Conservation (phyloP, 2,888 invertebrate genomes). For the Elegia similella region DNA sequence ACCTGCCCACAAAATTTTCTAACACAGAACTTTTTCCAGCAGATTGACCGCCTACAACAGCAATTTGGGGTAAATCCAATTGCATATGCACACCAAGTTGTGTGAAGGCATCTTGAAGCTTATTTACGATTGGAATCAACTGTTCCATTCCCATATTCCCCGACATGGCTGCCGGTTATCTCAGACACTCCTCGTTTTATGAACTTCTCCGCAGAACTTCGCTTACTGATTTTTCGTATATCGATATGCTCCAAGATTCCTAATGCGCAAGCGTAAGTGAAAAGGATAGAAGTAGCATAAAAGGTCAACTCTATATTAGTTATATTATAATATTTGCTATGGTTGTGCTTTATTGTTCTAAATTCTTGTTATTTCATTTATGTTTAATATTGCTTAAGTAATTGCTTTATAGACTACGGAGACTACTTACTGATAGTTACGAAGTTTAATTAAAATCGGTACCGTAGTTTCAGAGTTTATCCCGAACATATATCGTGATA, state of each 20-base stretch:
- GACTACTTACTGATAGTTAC: too few relatives aligned
- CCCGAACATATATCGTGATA: too few relatives aligned
- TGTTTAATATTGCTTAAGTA: background rate
- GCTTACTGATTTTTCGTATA: slow-evolving; percentile 74
- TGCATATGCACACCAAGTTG: slow-evolving; percentile 98
- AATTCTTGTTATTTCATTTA: background rate
- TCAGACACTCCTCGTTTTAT: slow-evolving; percentile 63
- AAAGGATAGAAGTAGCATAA: slow-evolving; percentile 32
- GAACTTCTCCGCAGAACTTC: slow-evolving; percentile 73
- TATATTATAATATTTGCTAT: background rate
- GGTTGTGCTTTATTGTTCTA: background rate
- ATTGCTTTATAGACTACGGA: too few relatives aligned
- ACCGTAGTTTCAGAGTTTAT: too few relatives aligned
- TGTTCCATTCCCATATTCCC: slow-evolving; percentile 97
- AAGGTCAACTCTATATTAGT: slow-evolving; percentile 2
- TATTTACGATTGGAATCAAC: slow-evolving; percentile 99
- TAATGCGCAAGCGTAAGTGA: slow-evolving; percentile 65
- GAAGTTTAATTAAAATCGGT: too few relatives aligned
- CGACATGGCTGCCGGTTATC: slow-evolving; percentile 80
- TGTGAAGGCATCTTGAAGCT: slow-evolving; percentile 99
- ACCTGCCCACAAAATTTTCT: slow-evolving; percentile 99
- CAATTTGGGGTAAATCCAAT: slow-evolving; percentile 99
- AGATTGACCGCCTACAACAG: slow-evolving; percentile 99
- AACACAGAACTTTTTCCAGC: slow-evolving; percentile 99
- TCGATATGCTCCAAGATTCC: slow-evolving; percentile 61